Base-by-base conservation (phyloP, 2,797 vertebrate genomes). In the Hypotaenidia philippensis region DNA sequence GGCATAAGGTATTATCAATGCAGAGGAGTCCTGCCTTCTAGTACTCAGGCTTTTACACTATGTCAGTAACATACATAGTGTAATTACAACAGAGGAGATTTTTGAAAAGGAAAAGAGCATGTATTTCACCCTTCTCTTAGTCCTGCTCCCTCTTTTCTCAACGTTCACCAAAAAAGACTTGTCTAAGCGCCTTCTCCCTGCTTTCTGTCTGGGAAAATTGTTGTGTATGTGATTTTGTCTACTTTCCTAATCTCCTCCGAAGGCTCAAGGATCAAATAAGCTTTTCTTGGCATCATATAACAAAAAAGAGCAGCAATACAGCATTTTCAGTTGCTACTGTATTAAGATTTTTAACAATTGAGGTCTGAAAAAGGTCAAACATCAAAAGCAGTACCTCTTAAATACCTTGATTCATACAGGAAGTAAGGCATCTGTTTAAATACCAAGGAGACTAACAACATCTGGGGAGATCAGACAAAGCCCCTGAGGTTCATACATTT, bases 351-450 rank as follows among this genome's bases (percentile, higher is more conserved):
- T 82, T 74, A 76, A 83, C 69, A 89, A 79, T 5, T 50, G 47
- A 86, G 38, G 56, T 59, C 72, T 70, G 65, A 94, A 94, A 86
- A 70, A 15, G 27, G 77, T 72, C 68, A 65, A 74, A 44, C 56
- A 47, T 65, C 90, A 90, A 92, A 92, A 88, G 77, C 64, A 70
- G 64, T 74, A 74, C 26, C 56, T 66, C 29, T 57, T 85, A 38
- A 5, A 59, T 18, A 70, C 65, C 56, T 2, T 25, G 69, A 84
- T 61, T 96, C 66, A 34, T 2, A 27, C 11, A 69, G 55, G 45
- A 89, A 21, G n/a, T 61, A 27, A 89, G 32, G 55, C 50, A 83
- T 22, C 34, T 38, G 20, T 66, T 81, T 61, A 79, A 95, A 82
- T 55, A 59, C 26, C 34, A 14, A 52, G 55, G 59, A 72, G 71